Conservation (phyloP, 2,888 invertebrate species). For the Lingula anatina region DNA sequence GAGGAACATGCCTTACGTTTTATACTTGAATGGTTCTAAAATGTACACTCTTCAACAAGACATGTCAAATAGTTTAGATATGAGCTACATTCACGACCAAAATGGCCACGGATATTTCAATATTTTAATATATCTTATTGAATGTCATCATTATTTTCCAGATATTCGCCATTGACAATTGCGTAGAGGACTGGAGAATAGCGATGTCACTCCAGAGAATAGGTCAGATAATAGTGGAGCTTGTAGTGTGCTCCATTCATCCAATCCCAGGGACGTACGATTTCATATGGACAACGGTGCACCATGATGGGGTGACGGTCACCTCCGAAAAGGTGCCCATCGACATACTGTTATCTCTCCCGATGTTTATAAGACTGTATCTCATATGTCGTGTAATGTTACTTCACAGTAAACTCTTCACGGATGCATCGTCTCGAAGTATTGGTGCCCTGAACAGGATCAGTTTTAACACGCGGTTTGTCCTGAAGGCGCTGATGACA, state of each 20-base stretch:
- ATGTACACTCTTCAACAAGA: too few species aligned
- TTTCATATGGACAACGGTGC: slow-evolving; percentile 85
- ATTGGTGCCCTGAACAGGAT: slow-evolving; percentile 53
- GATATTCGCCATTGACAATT: slow-evolving; percentile 99
- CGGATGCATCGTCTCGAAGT: slow-evolving; percentile 97
- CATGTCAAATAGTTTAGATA: too few species aligned
- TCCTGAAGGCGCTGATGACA: slow-evolving; percentile 98
- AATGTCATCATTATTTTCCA: too few species aligned
- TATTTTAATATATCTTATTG: too few species aligned
- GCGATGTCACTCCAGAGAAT: slow-evolving; percentile 99
- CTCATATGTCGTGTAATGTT: slow-evolving; percentile 99
- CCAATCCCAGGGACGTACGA: slow-evolving; percentile 95
- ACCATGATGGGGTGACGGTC: slow-evolving; percentile 22
- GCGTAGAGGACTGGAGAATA: slow-evolving; percentile 99
- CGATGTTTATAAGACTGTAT: slow-evolving; percentile 99
- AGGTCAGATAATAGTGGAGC: slow-evolving; percentile 55
- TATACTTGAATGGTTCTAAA: too few species aligned
- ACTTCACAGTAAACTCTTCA: slow-evolving; percentile 98
- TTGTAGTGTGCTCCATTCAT: slow-evolving; percentile 94
- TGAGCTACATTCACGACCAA: too few species aligned
- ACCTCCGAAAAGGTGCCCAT: slow-evolving; percentile 34
- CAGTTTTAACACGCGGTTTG: slow-evolving; percentile 79
- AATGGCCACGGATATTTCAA: too few species aligned
- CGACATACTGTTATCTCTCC: slow-evolving; percentile 94
- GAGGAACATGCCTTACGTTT: too few species aligned